Conservation (phyloP, 2,113 vertebrate genomes). For the Candoia aspera region DNA sequence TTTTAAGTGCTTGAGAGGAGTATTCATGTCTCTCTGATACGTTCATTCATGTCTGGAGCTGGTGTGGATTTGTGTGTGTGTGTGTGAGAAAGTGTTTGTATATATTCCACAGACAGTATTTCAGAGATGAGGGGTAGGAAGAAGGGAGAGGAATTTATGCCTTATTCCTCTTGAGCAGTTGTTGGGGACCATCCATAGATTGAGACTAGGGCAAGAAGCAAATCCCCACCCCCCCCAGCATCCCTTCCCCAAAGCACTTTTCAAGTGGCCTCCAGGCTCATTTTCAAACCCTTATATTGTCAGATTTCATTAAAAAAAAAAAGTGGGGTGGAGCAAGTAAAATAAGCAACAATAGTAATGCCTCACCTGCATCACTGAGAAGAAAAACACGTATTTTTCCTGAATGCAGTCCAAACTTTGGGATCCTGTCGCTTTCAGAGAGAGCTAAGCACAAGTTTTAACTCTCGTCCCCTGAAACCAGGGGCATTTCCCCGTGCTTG, state of each 20-base stretch:
- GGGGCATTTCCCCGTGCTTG: not conserved
- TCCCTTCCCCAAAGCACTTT: slow-evolving; percentile 14
- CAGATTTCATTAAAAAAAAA: not conserved
- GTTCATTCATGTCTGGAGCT: slow-evolving; percentile 2
- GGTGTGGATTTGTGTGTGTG: not conserved
- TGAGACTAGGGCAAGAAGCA: not conserved
- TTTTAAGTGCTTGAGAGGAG: not conserved
- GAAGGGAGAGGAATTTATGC: not conserved
- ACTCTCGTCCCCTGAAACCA: not conserved
- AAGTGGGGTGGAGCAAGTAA: not conserved
- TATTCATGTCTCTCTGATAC: not conserved
- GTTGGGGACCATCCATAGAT: not conserved
- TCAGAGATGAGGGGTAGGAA: not conserved
- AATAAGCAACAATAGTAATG: not conserved
- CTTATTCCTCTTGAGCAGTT: not conserved
- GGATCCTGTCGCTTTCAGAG: not conserved
- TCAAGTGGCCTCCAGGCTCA: not conserved
- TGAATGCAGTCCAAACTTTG: not conserved
- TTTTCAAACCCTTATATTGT: not conserved
- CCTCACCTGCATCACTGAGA: not conserved
- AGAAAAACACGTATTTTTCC: not conserved
- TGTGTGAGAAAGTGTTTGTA: slow-evolving; percentile 14
- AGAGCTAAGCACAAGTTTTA: not conserved
- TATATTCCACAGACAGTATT: slow-evolving; percentile 18
- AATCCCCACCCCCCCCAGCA: not conserved